Base-by-base conservation (phyloP, 2,113 vertebrate genomes). In the Ovis canadensis region DNA sequence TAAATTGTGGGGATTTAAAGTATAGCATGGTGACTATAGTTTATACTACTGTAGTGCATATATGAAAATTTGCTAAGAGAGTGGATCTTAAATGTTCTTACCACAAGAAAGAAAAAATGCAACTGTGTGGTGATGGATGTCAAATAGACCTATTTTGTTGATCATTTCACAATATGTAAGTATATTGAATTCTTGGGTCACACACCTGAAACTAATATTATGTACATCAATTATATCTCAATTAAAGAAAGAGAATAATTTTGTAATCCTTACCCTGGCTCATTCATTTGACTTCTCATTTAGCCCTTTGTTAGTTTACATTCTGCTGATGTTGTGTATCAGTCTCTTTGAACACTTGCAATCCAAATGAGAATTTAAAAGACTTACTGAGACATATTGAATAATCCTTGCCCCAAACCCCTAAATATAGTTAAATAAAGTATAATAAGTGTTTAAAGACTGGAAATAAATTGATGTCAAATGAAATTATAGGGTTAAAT, bases 321-420 rank as follows among this genome's bases (percentile, higher is more conserved):
- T 67, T 8, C 6, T 88, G 4, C 54, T 55, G 19, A 7, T 45
- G 1, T 4, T 8, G 2, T 93, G 2, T 27, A 36, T 90, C 85
- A 84, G 2, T 85, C 33, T 19, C 60, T 11, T 95, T 93, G 54
- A 89, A 88, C 10, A 88, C 8, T n/a, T 84, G 45, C 2, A 90
- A 78, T 83, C 52, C 36, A 90, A 78, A 95, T 81, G 67, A 94
- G 21, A 92, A 92, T 45, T 88, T 92, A 88, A 90, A 89, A 54
- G 15, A 62, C 36, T 92, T 62, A 50, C 31, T 3, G 78, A 21
- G 17, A 64, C 27, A 33, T 87, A 90, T 9, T 83, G n/a, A 85
- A 64, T 55, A 90, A 62, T 2, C 33, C 12, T 93, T 81, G 21
- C 5, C 12, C 31, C 71, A 94, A 57, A 17, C 5, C 16, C 12